Conservation (phyloP, 2,113 vertebrate genomes). For the Pygoscelis adeliae region DNA sequence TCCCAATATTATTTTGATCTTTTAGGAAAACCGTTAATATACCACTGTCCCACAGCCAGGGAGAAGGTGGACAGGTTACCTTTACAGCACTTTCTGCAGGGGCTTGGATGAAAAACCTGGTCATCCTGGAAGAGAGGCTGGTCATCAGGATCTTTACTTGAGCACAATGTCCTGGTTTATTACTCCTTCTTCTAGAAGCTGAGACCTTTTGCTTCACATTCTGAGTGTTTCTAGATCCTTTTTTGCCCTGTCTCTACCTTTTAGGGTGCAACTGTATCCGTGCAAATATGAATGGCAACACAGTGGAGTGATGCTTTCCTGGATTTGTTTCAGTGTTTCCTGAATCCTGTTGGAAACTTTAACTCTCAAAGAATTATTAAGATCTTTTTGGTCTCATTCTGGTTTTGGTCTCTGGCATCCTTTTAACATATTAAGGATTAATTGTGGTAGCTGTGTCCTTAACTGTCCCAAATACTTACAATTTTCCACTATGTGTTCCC, state of each 20-base stretch:
- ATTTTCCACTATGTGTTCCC: neutral
- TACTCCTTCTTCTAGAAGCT: neutral
- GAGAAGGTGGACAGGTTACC: neutral
- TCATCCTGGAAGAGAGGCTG: neutral
- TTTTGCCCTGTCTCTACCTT: neutral
- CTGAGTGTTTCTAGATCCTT: neutral
- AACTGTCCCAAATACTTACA: neutral
- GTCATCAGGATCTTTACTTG: neutral
- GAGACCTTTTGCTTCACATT: neutral
- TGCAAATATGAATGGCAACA: neutral
- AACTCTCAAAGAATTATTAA: neutral
- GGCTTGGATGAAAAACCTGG: neutral
- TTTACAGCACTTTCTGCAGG: neutral
- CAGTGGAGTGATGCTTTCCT: neutral
- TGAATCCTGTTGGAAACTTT: neutral
- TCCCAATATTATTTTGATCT: neutral
- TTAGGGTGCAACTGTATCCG: neutral
- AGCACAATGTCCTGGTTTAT: neutral
- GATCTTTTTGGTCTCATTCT: neutral
- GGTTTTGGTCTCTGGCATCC: neutral
- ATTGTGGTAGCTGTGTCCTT: neutral
- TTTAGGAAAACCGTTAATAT: neutral
- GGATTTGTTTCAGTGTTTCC: neutral
- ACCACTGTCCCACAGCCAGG: neutral
- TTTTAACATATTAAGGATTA: neutral